Evolutionary conservation across 2,113 vertebrate species (phyloP).

Genomic region (Clarias magur): DNA sequence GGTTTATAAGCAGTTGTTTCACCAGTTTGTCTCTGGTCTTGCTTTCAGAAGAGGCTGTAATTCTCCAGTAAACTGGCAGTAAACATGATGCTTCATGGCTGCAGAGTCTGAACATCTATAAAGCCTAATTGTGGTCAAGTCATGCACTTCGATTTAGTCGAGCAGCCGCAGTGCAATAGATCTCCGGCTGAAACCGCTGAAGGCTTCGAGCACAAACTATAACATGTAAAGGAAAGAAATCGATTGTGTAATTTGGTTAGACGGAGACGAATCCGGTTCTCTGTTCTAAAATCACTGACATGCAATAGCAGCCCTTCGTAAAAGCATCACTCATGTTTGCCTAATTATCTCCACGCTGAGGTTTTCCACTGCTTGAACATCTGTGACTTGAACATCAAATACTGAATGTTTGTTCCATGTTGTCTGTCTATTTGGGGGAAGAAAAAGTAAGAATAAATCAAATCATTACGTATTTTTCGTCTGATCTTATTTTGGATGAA

Average conservation of each 20-base stretch:
- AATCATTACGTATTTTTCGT: background rate
- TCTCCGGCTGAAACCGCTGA: slow-evolving; percentile 24
- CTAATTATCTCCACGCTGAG: slow-evolving; percentile 6
- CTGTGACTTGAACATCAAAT: background rate
- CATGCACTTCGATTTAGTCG: slow-evolving; percentile 37
- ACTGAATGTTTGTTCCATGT: background rate
- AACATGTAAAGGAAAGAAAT: slow-evolving; percentile 38
- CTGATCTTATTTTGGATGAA: background rate
- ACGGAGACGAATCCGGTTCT: slow-evolving; percentile 30
- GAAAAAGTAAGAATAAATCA: too few relatives aligned
- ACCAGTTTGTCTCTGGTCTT: background rate
- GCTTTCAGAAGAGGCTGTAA: background rate
- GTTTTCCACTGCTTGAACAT: background rate
- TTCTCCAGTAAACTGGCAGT: background rate
- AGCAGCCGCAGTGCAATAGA: slow-evolving; percentile 36
- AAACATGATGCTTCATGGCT: slow-evolving; percentile 15
- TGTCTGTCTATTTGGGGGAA: background rate
- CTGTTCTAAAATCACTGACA: slow-evolving; percentile 23
- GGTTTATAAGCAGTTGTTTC: background rate
- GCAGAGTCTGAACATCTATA: slow-evolving; percentile 20
- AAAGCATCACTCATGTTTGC: background rate
- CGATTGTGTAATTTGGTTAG: slow-evolving; percentile 42
- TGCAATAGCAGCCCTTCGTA: background rate
- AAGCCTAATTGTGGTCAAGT: slow-evolving; percentile 40
- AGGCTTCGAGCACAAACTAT: slow-evolving; percentile 14